Conservation (phyloP, 2,113 vertebrate species). For the Ardeotis arabs region DNA sequence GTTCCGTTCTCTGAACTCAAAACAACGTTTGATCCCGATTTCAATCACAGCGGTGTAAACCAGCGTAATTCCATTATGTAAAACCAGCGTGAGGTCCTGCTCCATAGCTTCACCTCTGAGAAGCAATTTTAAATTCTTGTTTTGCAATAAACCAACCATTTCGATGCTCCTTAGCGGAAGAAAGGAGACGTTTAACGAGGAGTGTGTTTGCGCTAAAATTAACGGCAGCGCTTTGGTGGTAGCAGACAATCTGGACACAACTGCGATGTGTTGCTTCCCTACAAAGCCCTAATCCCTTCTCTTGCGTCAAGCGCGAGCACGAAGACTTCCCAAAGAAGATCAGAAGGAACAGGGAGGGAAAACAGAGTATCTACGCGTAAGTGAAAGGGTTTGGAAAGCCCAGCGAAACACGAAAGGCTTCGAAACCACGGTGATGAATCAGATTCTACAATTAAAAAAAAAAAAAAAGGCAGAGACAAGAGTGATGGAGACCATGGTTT, state of each 20-base stretch:
- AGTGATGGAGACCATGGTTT: not conserved
- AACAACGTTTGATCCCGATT: not conserved
- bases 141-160: not conserved
- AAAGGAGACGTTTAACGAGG: not conserved
- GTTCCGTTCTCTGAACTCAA: not conserved
- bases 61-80: not conserved
- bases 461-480: not conserved
- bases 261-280: not conserved
- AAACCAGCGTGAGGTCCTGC: not conserved
- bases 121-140: not conserved
- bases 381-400: not conserved
- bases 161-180: rapidly evolving
- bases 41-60: not conserved
- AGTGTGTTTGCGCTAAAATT: not conserved
- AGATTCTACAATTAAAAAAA: not conserved
- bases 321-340: not conserved
- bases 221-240: not conserved
- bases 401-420: not conserved
- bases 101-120: not conserved
- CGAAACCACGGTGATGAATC: not conserved
- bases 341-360: not conserved
- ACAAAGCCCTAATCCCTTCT: not conserved
- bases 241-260: not conserved
- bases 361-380: not conserved
- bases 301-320: not conserved